Conservation (phyloP, 1,140 invertebrate species). For the Eupeodes corollae region DNA sequence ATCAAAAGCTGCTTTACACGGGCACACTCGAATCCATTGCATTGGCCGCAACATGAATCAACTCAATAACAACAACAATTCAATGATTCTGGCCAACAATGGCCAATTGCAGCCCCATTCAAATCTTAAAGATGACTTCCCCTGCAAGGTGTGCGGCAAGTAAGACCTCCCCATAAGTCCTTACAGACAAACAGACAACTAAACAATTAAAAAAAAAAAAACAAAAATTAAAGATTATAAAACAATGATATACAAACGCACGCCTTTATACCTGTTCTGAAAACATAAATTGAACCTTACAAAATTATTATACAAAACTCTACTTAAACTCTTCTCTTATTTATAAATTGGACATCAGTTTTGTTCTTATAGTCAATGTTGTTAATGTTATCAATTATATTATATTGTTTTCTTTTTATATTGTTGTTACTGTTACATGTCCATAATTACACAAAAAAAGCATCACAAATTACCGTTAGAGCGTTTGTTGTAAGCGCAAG, state of each 20-base stretch:
- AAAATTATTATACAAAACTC: too few species aligned
- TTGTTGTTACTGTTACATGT: background rate
- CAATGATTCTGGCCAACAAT: background rate
- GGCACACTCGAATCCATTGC: conserved; percentile 60
- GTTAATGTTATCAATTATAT: background rate
- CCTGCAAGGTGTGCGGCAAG: conserved; percentile 97
- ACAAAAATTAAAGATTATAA: conserved; percentile 12
- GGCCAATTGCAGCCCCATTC: background rate
- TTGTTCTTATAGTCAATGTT: background rate
- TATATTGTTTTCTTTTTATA: background rate
- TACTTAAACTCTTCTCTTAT: background rate
- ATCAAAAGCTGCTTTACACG: conserved; percentile 65
- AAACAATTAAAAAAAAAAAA: conserved; percentile 9
- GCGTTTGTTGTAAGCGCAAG: too few species aligned
- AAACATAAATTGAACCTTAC: background rate
- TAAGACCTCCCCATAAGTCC: conserved; percentile 56
- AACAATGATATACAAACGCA: too few species aligned
- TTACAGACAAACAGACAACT: conserved; percentile 1
- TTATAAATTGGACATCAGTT: background rate
- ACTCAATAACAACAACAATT: conserved; percentile 14
- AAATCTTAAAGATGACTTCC: conserved; percentile 48
- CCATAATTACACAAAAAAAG: background rate
- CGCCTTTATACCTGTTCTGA: too few species aligned
- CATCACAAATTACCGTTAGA: too few species aligned
- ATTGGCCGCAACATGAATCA: conserved; percentile 28